Base-by-base conservation (phyloP, 30 jellyfish, hydroid and myxozoan genomes). In the Hydractinia echinata region DNA sequence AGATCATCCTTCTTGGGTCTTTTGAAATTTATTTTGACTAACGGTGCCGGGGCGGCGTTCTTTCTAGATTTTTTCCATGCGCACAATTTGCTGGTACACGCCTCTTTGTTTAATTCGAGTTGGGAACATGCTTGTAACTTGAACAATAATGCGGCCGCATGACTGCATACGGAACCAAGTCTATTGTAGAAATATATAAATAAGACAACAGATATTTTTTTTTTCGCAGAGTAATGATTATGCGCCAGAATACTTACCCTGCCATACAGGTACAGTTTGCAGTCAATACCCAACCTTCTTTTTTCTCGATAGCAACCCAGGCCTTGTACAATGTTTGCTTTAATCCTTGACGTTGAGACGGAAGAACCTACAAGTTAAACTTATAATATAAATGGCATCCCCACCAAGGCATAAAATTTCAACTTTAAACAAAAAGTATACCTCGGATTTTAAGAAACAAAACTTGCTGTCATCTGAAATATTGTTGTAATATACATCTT, bases 251-350 rank as follows among this genome's bases (percentile, higher is more conserved):
- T 5, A 51, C 84, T 76, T 76, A 76, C 83, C 88, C 88, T 39
- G 88, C 88, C 88, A 81, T 67, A 60, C 84, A 81, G n/a, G 88
- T 81, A 70, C 88, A 67, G 66, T 81, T 81, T 14, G 88, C 88
- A 19, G 88, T 62, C 66, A 81, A 82, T 61, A 81, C 55, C 88
- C 88, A 68, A 53, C 84, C n/a, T n/a, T n/a, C n/a, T 82, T 66
- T 67, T 81, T 81, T 81, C 58, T 66, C 19, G 64, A 81, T 54
- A 13, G 51, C 88, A 20, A 81, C 64, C 83, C 88, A 81, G 10
- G 55, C 88, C 53, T 76, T 76, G 73, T 76, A 76, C 13, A 76
- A 51, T 53, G 51, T 53, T 53, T 76, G 78, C 39, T 16, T 66
- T 78, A 19, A 53, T 62, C 84, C 89, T 69, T 82, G 84, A 66